These are phyloP conservation scores for Himantopus leucocephalus DNA, from an alignment of 2,113 vertebrate species.

Conservation along the genomic window DNA sequence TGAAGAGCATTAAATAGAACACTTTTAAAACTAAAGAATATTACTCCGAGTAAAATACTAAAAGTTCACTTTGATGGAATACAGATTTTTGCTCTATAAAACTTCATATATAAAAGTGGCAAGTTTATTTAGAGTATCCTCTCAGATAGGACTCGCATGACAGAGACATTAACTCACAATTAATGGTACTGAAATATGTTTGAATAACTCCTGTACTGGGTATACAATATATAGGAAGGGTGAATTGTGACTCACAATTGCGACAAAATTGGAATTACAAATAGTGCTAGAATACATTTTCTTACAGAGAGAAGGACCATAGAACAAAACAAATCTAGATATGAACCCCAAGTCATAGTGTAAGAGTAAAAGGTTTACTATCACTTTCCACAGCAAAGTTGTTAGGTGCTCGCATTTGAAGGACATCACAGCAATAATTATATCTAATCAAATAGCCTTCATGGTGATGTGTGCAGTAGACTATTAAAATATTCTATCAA, in stretches of 20 bases:
- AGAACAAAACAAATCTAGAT: not conserved
- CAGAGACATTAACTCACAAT: not conserved
- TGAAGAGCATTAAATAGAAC: not conserved
- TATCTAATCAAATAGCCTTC: not conserved
- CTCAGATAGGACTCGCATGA: not conserved
- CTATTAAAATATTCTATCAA: not conserved
- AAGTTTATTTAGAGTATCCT: not conserved
- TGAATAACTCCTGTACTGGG: not conserved
- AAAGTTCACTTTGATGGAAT: not conserved
- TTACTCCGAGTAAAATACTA: not conserved
- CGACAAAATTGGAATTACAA: not conserved
- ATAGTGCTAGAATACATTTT: not conserved
- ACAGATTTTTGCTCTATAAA: not conserved
- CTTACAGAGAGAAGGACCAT: not conserved
- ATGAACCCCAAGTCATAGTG: not conserved
- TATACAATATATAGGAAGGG: not conserved
- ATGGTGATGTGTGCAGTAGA: not conserved
- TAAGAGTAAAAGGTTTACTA: not conserved
- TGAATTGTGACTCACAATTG: not conserved
- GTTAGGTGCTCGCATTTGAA: not conserved
- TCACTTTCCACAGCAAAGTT: not conserved
- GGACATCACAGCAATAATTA: not conserved
- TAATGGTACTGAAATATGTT: not conserved
- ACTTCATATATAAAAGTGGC: fast-evolving
- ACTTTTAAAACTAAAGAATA: not conserved